Conservation (phyloP, 1,140 invertebrate genomes). For the Drosophila albomicans region DNA sequence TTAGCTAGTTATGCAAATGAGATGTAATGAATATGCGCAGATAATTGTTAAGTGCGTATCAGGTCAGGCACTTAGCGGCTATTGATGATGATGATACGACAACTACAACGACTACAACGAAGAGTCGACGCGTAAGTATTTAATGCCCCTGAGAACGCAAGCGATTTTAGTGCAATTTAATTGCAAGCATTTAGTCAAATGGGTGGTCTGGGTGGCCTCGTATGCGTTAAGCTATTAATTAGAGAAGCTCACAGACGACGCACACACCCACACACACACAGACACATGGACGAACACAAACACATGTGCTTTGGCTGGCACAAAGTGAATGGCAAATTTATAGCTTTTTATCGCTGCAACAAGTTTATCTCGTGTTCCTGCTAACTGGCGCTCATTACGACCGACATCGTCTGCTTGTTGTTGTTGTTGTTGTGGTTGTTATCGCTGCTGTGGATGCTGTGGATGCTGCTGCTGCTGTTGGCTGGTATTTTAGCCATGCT, state of each 20-base stretch:
- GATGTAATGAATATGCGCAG: background rate
- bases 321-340: constrained; percentile 68
- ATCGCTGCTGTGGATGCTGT: constrained; percentile 12
- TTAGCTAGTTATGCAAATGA: background rate
- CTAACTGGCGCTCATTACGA: constrained; percentile 75
- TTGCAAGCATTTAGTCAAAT: constrained; percentile 70
- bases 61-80: background rate
- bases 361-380: constrained; percentile 79
- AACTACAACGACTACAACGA: too few relatives aligned
- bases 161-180: constrained; percentile 78
- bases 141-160: constrained; percentile 31
- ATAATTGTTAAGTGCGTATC: background rate
- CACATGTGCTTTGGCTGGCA: constrained; percentile 12
- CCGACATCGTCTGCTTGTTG: constrained; percentile 1
- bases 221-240: constrained; percentile 71
- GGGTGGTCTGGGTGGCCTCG: constrained; percentile 30
- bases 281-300: constrained; percentile 15
- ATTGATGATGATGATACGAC: constrained; percentile 6
- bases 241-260: constrained; percentile 29
- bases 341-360: constrained; percentile 78
- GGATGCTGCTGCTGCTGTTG: constrained; percentile 9
- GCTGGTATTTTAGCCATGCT: constrained; percentile 27
- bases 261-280: constrained; percentile 22
- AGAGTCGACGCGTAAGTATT: background rate
- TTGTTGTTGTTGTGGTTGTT: background rate